Evolutionary conservation across 2,888 invertebrate species (phyloP).

Genomic region (Neoaliturus tenellus): DNA sequence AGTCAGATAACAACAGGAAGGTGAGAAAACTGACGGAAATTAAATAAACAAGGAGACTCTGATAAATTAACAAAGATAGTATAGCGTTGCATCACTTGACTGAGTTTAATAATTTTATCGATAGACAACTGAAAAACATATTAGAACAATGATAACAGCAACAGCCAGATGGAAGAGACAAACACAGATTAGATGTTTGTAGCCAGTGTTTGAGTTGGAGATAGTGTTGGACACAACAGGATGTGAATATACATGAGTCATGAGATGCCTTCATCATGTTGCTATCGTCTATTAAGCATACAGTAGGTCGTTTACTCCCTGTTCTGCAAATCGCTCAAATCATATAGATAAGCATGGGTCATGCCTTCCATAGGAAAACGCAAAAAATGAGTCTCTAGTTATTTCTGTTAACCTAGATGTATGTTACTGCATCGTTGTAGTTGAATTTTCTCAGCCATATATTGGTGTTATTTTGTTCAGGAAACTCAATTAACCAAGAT

Average conservation of each 20-base stretch:
- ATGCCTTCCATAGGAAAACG: no score
- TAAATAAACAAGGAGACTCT: background rate
- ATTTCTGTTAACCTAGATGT: no score
- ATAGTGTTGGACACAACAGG: background rate
- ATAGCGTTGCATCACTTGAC: background rate
- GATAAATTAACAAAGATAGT: background rate
- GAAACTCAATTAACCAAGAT: no score
- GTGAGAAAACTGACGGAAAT: background rate
- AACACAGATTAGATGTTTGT: background rate
- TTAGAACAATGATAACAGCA: background rate
- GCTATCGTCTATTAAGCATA: background rate
- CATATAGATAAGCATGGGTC: no score
- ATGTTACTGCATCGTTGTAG: no score
- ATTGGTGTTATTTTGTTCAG: no score
- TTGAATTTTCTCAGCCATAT: no score
- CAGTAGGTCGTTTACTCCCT: background rate
- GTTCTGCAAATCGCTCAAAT: background rate
- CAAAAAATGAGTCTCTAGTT: no score
- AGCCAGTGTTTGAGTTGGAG: background rate
- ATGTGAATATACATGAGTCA: background rate
- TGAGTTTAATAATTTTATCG: background rate
- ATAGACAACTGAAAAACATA: background rate
- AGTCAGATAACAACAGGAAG: background rate
- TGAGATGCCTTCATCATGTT: background rate
- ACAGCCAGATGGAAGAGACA: background rate